Evolutionary conservation across 2,797 vertebrate genomes (phyloP).

Genomic region (Sebastes trivittatus): DNA sequence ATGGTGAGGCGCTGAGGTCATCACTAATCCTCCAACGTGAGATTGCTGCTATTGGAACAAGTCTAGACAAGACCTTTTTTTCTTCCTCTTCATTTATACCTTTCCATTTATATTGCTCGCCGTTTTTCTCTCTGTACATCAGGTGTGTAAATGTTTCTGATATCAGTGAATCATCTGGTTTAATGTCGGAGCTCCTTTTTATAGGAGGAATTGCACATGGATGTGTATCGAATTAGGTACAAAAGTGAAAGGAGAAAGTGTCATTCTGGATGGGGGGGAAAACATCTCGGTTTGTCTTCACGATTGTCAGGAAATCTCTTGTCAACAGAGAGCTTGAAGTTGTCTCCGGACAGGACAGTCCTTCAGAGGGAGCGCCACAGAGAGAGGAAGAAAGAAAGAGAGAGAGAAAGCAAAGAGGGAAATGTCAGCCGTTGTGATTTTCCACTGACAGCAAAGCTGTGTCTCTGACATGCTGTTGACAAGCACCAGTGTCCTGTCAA

Average conservation of each 20-base stretch:
- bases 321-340: slow-evolving; percentile 58
- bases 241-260: not conserved
- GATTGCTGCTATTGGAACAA: slow-evolving; percentile 66
- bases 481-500: slow-evolving; percentile 69
- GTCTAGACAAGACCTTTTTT: slow-evolving; percentile 70
- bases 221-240: not conserved
- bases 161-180: not conserved
- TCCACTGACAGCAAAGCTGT: slow-evolving; percentile 66
- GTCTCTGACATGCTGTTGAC: slow-evolving; percentile 72
- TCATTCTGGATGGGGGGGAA: not conserved
- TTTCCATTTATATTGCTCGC: slow-evolving; percentile 21
- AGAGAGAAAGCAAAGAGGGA: slow-evolving; percentile 19
- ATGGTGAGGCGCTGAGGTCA: slow-evolving; percentile 78
- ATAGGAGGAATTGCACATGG: not conserved
- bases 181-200: not conserved
- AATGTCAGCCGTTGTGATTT: slow-evolving; percentile 61
- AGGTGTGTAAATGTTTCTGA: not conserved
- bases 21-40: slow-evolving; percentile 66
- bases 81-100: slow-evolving; percentile 12
- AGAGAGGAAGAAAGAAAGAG: slow-evolving; percentile 1
- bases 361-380: slow-evolving; percentile 16
- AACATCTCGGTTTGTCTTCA: not conserved
- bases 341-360: slow-evolving; percentile 29
- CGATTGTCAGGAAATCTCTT: slow-evolving; percentile 49
- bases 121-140: not conserved